Conservation (phyloP, 2,797 vertebrate species). For the Psittacula echo region DNA sequence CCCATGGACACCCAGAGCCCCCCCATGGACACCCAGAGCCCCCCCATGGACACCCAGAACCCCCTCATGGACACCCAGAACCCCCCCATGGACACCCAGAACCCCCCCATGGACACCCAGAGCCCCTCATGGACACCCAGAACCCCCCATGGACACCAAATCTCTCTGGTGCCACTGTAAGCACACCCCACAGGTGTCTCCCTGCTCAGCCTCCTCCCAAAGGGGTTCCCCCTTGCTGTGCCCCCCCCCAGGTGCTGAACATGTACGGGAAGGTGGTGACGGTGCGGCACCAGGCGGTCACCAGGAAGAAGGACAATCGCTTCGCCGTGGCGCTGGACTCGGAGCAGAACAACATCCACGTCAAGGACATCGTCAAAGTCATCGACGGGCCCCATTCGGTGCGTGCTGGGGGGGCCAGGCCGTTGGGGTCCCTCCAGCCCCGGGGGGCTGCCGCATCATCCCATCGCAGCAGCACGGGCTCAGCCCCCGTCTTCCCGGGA, state of each 20-base stretch:
- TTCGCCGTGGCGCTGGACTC: constrained; percentile 94
- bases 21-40: too few species aligned
- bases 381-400: constrained; percentile 96
- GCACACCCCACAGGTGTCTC: too few species aligned
- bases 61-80: too few species aligned
- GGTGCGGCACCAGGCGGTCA: constrained; percentile 93
- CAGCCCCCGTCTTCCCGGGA: background rate
- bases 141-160: too few species aligned
- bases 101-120: too few species aligned
- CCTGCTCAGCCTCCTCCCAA: background rate
- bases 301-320: constrained; percentile 93
- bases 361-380: constrained; percentile 96
- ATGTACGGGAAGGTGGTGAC: constrained; percentile 95
- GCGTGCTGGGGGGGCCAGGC: background rate
- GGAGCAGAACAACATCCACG: constrained; percentile 96
- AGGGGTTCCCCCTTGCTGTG: background rate
- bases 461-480: too few species aligned
- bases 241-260: constrained; percentile 83
- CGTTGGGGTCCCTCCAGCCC: background rate
- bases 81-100: too few species aligned
- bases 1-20: constrained; percentile 72
- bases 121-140: too few species aligned
- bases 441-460: too few species aligned
- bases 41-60: too few species aligned
- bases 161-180: too few species aligned